phyloP scores from a whole-genome alignment of 2,113 vertebrate species.

The Cyphomyrus plagiostoma region DNA sequence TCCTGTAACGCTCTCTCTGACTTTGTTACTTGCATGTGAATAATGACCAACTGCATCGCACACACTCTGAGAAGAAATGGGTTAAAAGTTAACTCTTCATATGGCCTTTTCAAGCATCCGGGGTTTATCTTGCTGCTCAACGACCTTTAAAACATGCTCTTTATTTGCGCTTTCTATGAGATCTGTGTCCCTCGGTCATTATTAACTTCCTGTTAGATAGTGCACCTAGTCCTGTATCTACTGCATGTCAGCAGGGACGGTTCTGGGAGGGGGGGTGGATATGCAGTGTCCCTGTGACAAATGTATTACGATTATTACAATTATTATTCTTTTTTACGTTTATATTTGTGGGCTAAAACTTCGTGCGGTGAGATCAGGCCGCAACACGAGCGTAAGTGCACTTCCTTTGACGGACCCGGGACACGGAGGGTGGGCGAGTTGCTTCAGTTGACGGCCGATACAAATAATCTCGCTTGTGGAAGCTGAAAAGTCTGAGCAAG shows the following conservation, averaged over 20 bases:
- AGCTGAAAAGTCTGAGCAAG: too few species aligned
- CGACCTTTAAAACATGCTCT: background rate
- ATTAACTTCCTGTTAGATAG: background rate
- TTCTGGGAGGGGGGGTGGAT: too few species aligned
- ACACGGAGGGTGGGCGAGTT: too few species aligned
- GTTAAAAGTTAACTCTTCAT: background rate
- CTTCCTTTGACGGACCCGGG: too few species aligned
- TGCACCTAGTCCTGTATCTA: background rate
- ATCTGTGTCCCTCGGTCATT: background rate
- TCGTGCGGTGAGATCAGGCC: background rate
- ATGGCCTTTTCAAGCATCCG: too few species aligned
- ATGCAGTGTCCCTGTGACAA: background rate
- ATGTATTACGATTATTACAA: background rate
- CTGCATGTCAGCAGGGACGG: background rate
- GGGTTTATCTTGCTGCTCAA: background rate
- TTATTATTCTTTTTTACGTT: too few species aligned
- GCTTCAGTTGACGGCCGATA: too few species aligned
- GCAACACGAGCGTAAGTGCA: too few species aligned
- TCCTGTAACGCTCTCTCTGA: background rate
- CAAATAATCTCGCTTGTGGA: too few species aligned
- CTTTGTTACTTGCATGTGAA: background rate
- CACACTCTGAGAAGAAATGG: background rate
- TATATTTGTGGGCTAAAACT: too few species aligned
- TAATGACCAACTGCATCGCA: background rate
- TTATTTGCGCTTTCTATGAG: background rate